These are phyloP conservation scores for Drosophila navojoa DNA, from an alignment of 1,140 invertebrate genomes.

Conservation along the genomic window DNA sequence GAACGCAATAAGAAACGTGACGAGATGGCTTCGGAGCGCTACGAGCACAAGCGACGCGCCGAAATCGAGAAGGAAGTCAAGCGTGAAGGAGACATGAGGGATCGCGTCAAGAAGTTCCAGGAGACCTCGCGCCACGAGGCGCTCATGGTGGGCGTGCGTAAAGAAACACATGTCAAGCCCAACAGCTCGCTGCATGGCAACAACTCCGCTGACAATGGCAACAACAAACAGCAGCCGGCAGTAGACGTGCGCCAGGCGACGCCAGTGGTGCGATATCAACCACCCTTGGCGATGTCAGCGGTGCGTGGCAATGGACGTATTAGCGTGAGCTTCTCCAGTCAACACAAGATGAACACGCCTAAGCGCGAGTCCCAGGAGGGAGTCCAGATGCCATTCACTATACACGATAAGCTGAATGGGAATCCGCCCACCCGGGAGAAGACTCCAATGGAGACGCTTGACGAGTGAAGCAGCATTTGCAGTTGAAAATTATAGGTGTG, in stretches of 20 bases:
- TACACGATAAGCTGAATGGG: constrained; percentile 19
- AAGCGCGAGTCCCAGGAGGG: constrained; percentile 75
- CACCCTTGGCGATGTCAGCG: constrained; percentile 50
- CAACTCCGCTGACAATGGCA: constrained; percentile 21
- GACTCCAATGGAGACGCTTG: constrained; percentile 42
- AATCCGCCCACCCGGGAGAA: constrained; percentile 19
- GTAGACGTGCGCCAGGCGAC: constrained; percentile 52
- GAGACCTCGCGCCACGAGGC: constrained; percentile 66
- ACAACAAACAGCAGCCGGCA: constrained; percentile 19
- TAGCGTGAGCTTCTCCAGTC: constrained; percentile 62
- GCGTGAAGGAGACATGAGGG: constrained; percentile 72
- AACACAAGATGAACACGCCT: constrained; percentile 64
- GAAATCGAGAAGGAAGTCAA: constrained; percentile 76
- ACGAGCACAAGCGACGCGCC: constrained; percentile 68
- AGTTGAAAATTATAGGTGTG: background rate
- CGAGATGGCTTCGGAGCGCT: constrained; percentile 69
- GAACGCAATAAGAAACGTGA: constrained; percentile 80
- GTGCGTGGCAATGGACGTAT: constrained; percentile 68
- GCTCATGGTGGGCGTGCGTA: constrained; percentile 69
- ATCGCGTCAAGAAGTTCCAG: constrained; percentile 76
- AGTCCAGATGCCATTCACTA: constrained; percentile 61
- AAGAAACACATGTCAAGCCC: constrained; percentile 54
- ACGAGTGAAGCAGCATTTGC: constrained; percentile 14
- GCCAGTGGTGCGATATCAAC: constrained; percentile 56
- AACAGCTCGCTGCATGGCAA: constrained; percentile 23